Conservation (phyloP, 2,797 vertebrate species). For the Gymnopithys bicolor region DNA sequence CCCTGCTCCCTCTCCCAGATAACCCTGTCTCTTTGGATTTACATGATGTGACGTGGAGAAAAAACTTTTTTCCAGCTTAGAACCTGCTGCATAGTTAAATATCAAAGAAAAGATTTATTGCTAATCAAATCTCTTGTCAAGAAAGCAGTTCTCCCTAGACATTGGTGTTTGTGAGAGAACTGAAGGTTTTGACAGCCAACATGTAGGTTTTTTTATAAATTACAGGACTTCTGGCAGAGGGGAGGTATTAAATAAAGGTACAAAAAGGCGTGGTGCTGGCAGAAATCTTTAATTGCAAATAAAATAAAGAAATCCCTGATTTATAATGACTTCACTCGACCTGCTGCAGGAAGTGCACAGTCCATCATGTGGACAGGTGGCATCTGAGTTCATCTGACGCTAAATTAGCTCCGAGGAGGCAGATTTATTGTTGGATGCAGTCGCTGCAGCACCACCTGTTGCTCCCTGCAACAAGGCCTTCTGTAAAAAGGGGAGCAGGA, state of each 20-base stretch:
- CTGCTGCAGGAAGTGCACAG: constrained; percentile 45
- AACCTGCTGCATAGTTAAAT: neutral
- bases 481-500: neutral
- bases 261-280: accelerated
- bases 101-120: neutral
- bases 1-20: neutral
- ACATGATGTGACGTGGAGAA: neutral
- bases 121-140: neutral
- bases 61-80: neutral
- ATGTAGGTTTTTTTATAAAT: neutral
- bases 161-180: neutral
- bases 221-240: neutral
- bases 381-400: constrained; percentile 45
- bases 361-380: constrained; percentile 64
- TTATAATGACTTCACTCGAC: constrained; percentile 9
- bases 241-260: neutral
- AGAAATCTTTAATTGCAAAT: neutral
- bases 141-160: neutral
- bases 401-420: constrained; percentile 40
- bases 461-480: neutral
- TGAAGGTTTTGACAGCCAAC: neutral
- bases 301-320: neutral
- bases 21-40: neutral
- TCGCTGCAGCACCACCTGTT: constrained; percentile 43
- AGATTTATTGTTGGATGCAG: constrained; percentile 45